Evolutionary conservation across 2,797 vertebrate species (phyloP).

Genomic region (Sebastes taczanowskii): DNA sequence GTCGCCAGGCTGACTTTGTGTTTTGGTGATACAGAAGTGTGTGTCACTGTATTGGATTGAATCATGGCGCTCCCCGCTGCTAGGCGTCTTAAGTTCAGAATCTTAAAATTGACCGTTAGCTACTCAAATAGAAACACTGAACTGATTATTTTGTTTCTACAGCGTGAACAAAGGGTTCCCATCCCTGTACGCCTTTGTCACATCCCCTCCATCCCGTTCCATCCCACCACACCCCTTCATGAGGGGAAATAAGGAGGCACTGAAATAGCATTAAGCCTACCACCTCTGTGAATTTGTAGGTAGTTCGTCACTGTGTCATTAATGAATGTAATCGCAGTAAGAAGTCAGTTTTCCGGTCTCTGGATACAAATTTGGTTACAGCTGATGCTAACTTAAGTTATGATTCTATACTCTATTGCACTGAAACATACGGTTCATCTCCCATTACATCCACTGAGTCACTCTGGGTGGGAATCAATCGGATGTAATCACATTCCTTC

Average conservation of each 20-base stretch:
- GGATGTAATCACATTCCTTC: background rate
- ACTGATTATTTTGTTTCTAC: constrained; percentile 49
- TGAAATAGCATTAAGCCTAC: background rate
- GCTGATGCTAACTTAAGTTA: background rate
- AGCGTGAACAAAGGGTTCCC: constrained; percentile 54
- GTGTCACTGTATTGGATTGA: background rate
- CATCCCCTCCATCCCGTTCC: constrained; percentile 51
- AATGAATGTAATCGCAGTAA: background rate
- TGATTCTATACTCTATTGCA: background rate
- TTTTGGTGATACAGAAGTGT: background rate
- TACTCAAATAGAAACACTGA: constrained; percentile 25
- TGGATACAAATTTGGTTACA: background rate
- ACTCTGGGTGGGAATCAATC: background rate
- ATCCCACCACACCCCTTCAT: constrained; percentile 40
- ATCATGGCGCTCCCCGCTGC: background rate
- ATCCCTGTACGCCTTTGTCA: constrained; percentile 3
- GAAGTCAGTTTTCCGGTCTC: background rate
- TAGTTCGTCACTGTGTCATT: background rate
- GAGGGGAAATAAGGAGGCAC: background rate
- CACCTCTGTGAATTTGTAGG: background rate
- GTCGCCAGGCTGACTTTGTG: background rate
- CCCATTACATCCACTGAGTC: constrained; percentile 12
- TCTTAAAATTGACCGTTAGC: background rate
- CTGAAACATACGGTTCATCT: background rate
- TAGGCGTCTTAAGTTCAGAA: background rate